Conservation (phyloP, 2,888 invertebrate species). For the Dimorphilus gyrociliatus region DNA sequence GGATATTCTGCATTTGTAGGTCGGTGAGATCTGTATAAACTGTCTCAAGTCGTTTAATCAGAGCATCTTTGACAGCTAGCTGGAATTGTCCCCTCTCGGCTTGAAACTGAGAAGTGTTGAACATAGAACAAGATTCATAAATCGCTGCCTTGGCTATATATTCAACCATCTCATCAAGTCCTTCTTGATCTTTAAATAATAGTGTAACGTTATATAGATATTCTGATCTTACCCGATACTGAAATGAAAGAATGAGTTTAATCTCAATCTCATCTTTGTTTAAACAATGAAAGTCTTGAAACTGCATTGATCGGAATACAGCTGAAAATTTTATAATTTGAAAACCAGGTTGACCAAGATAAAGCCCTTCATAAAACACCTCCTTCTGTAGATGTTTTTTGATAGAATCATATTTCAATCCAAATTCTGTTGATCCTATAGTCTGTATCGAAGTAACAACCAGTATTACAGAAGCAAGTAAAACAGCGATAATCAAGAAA, state of each 20-base stretch:
- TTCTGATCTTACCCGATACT: slow-evolving; percentile 20
- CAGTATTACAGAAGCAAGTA: no score
- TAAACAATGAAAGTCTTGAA: slow-evolving; percentile 23
- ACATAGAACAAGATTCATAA: slow-evolving; percentile 25
- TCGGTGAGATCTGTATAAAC: slow-evolving; percentile 19
- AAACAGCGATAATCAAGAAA: no score
- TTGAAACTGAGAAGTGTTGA: slow-evolving; percentile 26
- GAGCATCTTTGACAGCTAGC: slow-evolving; percentile 12
- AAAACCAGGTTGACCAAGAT: no score
- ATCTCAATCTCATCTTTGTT: slow-evolving; percentile 29
- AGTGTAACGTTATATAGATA: slow-evolving; percentile 16
- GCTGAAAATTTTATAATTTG: no score
- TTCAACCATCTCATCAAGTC: no score
- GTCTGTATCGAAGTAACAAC: no score
- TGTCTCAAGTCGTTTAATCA: slow-evolving; percentile 14
- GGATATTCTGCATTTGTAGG: slow-evolving; percentile 28
- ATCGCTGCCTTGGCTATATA: slow-evolving; percentile 19
- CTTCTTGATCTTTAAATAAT: slow-evolving; percentile 26
- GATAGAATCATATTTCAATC: no score
- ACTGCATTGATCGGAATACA: no score
- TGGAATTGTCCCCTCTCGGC: slow-evolving; percentile 22
- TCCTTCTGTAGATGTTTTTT: no score
- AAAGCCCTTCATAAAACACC: no score
- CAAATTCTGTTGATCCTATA: no score
- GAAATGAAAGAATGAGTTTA: slow-evolving; percentile 23